phyloP scores from a whole-genome alignment of 2,113 vertebrate species.

The Chionomys nivalis region DNA sequence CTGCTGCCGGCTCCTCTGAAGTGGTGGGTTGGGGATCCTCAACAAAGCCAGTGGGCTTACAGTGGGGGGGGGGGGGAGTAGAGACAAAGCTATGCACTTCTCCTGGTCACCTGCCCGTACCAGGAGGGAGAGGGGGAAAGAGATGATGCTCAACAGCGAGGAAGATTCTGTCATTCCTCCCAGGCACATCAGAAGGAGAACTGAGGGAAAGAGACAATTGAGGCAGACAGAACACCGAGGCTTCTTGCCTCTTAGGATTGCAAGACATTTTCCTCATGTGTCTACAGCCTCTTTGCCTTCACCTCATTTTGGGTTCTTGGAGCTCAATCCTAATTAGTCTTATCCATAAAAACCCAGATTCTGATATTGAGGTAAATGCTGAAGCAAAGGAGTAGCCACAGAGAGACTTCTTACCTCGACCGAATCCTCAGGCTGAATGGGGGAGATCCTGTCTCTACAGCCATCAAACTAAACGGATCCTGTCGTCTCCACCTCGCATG shows the following conservation, averaged over 20 bases:
- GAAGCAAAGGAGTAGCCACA: too few relatives aligned
- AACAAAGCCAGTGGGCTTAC: not conserved
- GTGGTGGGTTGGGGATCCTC: not conserved
- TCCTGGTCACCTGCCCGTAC: not conserved
- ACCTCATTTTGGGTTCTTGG: not conserved
- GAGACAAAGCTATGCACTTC: not conserved
- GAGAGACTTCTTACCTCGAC: too few relatives aligned
- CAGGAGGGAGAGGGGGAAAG: not conserved
- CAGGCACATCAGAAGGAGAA: not conserved
- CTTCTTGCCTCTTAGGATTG: not conserved
- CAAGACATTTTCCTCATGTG: not conserved
- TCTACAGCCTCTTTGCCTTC: not conserved
- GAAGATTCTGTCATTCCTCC: not conserved
- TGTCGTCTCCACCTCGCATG: too few relatives aligned
- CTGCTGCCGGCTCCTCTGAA: not conserved
- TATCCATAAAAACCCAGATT: too few relatives aligned
- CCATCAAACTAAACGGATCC: too few relatives aligned
- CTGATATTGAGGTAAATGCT: too few relatives aligned
- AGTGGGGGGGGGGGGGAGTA: not conserved
- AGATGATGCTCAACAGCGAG: not conserved
- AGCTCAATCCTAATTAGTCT: too few relatives aligned
- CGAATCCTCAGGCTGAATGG: too few relatives aligned
- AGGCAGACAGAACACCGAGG: too few relatives aligned
- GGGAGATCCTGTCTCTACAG: too few relatives aligned
- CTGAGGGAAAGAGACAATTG: too few relatives aligned